Evolutionary conservation across 2,797 vertebrate genomes (phyloP).

Genomic region (Lagocephalus sceleratus): DNA sequence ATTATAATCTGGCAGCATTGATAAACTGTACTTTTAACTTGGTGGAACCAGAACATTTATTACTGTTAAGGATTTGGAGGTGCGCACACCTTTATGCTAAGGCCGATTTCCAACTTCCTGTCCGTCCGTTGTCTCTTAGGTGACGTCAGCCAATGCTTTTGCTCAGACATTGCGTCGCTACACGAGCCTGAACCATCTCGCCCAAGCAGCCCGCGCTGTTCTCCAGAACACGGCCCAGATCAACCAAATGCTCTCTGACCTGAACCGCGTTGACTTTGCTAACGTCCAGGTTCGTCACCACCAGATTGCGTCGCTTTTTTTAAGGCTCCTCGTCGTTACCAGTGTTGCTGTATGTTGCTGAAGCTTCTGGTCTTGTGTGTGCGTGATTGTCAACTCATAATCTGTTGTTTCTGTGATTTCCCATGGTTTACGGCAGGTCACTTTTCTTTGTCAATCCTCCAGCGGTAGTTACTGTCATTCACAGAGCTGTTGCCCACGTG

Average conservation of each 20-base stretch:
- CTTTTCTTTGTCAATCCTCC: background rate
- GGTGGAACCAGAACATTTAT: background rate
- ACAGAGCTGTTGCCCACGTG: constrained; percentile 1
- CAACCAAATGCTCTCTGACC: constrained; percentile 95
- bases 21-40: too few relatives aligned
- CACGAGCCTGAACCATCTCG: constrained; percentile 92
- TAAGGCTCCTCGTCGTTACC: background rate
- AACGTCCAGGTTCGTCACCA: constrained; percentile 87
- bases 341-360: background rate
- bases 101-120: background rate
- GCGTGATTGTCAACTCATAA: constrained; percentile 1
- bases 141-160: constrained; percentile 89
- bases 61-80: background rate
- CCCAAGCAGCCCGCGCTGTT: constrained; percentile 90
- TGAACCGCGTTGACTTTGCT: constrained; percentile 93
- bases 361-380: background rate
- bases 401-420: constrained; percentile 8
- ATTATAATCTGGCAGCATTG: too few relatives aligned
- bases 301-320: background rate
- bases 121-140: constrained; percentile 60
- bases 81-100: background rate
- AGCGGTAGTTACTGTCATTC: background rate
- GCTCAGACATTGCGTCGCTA: constrained; percentile 93
- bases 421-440: background rate
- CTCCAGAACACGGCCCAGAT: constrained; percentile 95